Evolutionary conservation across 2,888 invertebrate species (phyloP).

Genomic region (Clanis bilineata): DNA sequence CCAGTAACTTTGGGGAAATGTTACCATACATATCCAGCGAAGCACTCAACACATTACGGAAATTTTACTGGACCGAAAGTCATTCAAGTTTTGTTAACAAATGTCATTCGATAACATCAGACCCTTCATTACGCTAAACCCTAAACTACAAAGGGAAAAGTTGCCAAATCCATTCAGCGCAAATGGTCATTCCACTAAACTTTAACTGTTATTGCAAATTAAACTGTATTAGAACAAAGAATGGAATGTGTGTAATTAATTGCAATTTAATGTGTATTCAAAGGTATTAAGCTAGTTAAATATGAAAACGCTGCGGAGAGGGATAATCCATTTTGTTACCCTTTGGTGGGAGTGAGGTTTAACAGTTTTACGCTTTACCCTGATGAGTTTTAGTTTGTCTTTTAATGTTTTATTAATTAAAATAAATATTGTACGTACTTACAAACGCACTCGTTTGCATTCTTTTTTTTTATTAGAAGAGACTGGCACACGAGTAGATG

Average conservation of each 20-base stretch:
- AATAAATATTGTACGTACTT: not conserved
- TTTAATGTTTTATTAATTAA: not conserved
- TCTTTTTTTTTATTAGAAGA: no score
- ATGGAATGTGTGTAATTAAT: slow-evolving; percentile 8
- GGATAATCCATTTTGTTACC: not conserved
- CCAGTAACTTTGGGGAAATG: not conserved
- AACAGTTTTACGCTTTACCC: not conserved
- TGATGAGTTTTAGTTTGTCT: not conserved
- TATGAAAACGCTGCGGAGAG: not conserved
- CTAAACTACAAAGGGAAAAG: slow-evolving; percentile 40
- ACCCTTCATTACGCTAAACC: slow-evolving; percentile 40
- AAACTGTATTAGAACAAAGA: slow-evolving; percentile 21
- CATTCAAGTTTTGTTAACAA: slow-evolving; percentile 40
- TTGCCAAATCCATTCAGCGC: slow-evolving; percentile 29
- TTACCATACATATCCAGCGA: not conserved
- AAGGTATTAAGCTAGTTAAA: not conserved
- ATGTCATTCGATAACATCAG: slow-evolving; percentile 37
- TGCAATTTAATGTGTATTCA: not conserved
- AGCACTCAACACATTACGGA: slow-evolving; percentile 28
- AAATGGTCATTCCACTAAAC: slow-evolving; percentile 35
- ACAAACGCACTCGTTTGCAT: not conserved
- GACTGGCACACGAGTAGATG: no score
- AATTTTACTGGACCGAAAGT: slow-evolving; percentile 23
- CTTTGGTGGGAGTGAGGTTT: not conserved
- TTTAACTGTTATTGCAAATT: slow-evolving; percentile 39